A percentile compares a stretch with the other conserved stretches of the same genome.
Conservation (phyloP, 1,140 invertebrate species). For the Frieseomelitta varia region DNA sequence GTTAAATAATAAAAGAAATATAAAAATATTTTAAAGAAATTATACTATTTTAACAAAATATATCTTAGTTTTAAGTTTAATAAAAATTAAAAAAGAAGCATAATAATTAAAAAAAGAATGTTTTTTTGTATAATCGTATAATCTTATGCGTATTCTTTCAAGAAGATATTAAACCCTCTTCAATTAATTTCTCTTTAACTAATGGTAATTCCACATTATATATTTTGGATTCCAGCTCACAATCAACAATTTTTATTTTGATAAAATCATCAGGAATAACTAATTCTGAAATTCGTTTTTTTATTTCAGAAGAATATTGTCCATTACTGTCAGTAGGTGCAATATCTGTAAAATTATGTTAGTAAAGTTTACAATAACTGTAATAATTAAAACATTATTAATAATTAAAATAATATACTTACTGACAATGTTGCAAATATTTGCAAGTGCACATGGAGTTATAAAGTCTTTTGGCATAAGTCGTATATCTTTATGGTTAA, state of each 20-base stretch:
- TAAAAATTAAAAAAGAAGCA: neutral
- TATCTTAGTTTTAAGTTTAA: neutral
- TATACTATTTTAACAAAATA: neutral
- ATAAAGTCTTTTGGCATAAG: constrained; percentile 74
- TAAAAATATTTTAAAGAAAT: neutral
- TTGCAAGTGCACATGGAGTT: constrained; percentile 56
- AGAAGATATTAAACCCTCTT: constrained; percentile 56
- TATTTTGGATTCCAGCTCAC: neutral
- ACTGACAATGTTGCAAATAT: constrained; percentile 70
- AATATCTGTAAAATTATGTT: constrained; percentile 62
- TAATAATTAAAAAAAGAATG: neutral
- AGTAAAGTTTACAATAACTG: constrained; percentile 17
- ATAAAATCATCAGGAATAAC: constrained; percentile 2
- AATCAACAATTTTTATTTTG: constrained; percentile 64
- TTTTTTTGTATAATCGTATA: neutral
- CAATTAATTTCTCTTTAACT: constrained; percentile 49
- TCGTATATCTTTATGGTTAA: constrained; percentile 73
- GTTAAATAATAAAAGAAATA: neutral
- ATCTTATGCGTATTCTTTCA: neutral
- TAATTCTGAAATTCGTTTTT: constrained; percentile 53
- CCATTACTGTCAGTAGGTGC: constrained; percentile 39
- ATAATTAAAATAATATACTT: constrained; percentile 51
- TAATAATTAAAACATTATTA: neutral
- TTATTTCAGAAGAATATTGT: constrained; percentile 42
- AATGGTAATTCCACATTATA: constrained; percentile 68